Percentiles rank a stretch among this genome's conserved stretches.
Evolutionary conservation across 2,888 invertebrate genomes (phyloP).

Genomic region (Arrhopalites spinosus): DNA sequence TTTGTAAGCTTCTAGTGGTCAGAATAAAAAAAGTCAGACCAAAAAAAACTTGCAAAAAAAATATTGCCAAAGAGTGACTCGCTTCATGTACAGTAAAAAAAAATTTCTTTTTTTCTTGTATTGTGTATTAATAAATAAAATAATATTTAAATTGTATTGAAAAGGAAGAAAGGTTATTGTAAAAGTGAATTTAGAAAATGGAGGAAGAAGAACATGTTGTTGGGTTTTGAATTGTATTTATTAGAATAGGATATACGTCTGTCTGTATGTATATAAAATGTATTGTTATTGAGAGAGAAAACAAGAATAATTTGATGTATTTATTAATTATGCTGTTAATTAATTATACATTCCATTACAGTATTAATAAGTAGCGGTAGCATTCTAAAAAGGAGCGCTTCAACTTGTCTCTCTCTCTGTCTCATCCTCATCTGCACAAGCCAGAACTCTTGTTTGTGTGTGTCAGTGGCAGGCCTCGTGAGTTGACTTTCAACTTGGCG

Average conservation of each 20-base stretch:
- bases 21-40: background rate
- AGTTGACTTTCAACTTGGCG: constrained; percentile 7
- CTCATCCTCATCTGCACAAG: background rate
- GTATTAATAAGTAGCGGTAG: constrained; percentile 15
- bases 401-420: background rate
- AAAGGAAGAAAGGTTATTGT: no score
- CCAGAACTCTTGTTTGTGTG: constrained; percentile 6
- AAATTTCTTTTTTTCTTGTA: no score
- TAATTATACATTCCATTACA: constrained; percentile 25
- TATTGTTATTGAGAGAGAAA: background rate
- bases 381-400: background rate
- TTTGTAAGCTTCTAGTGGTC: background rate
- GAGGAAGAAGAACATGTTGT: background rate
- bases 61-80: constrained; percentile 17
- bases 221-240: background rate
- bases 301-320: background rate
- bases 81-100: constrained; percentile 12
- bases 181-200: background rate
- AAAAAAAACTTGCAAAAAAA: constrained; percentile 14
- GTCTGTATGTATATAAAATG: background rate
- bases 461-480: background rate
- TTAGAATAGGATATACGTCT: background rate
- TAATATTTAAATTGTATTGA: no score
- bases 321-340: constrained; percentile 16
- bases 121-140: no score